These are phyloP conservation scores for Progne subis DNA, from an alignment of 2,113 vertebrate genomes.

Conservation along the genomic window DNA sequence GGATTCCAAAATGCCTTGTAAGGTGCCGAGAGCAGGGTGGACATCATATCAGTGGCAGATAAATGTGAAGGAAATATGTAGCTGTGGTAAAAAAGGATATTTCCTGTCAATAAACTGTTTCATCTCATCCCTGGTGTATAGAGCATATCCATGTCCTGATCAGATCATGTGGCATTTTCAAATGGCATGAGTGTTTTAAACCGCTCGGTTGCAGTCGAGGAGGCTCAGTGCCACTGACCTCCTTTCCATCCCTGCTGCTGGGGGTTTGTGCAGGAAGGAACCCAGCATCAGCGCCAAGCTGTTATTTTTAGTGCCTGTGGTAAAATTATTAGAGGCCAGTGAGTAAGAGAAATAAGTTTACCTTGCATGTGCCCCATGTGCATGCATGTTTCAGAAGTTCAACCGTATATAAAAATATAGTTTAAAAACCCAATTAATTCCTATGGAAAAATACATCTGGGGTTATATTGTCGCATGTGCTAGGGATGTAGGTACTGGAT, in stretches of 20 bases:
- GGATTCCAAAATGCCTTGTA: not conserved
- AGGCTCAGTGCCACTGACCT: not conserved
- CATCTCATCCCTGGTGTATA: not conserved
- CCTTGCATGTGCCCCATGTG: not conserved
- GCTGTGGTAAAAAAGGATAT: not conserved
- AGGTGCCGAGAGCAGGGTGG: not conserved
- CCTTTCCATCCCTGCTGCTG: not conserved
- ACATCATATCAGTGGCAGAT: not conserved
- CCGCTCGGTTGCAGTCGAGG: accelerated
- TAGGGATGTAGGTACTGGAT: not conserved
- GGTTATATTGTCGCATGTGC: not conserved
- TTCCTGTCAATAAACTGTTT: not conserved
- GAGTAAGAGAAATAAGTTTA: not conserved
- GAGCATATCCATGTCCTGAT: not conserved
- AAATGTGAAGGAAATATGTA: not conserved
- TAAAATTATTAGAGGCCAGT: not conserved
- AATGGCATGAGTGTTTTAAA: not conserved
- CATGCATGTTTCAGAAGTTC: not conserved
- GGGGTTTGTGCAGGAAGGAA: not conserved
- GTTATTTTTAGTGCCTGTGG: not conserved
- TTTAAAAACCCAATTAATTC: not conserved
- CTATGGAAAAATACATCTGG: not conserved
- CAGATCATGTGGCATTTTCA: not conserved
- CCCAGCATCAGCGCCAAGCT: accelerated
- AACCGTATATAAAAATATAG: not conserved